Conservation (phyloP, 92 coral and sea anemone genomes). For the Palythoa heliodiscus region DNA sequence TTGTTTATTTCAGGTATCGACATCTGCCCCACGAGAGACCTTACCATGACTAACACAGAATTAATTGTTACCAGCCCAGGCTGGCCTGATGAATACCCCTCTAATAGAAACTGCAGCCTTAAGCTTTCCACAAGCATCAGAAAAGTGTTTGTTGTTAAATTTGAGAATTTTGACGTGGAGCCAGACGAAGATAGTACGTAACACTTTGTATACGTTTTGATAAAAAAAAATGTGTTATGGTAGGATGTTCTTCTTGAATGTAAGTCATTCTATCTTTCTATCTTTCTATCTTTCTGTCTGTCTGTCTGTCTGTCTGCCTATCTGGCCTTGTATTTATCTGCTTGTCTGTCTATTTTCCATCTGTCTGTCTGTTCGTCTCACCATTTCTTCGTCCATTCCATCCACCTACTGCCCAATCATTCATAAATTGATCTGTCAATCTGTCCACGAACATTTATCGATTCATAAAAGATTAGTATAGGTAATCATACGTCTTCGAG, state of each 20-base stretch:
- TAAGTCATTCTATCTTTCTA: too few relatives aligned
- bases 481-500: too few relatives aligned
- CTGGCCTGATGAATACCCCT: constrained; percentile 4
- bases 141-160: constrained; percentile 24
- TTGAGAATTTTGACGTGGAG: constrained; percentile 19
- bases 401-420: not conserved
- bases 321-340: not conserved
- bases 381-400: not conserved
- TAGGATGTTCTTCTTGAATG: not conserved
- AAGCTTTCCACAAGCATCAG: constrained; percentile 4
- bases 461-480: too few relatives aligned
- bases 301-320: not conserved
- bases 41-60: not conserved
- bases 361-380: not conserved
- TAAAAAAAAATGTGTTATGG: not conserved
- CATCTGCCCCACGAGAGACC: constrained; percentile 30
- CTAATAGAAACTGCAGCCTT: not conserved
- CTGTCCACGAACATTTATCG: not conserved
- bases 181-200: constrained; percentile 28
- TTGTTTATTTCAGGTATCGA: constrained; percentile 16
- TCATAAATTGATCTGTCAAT: too few relatives aligned
- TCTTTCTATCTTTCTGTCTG: too few relatives aligned
- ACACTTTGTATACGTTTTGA: not conserved
- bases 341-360: not conserved
- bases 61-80: constrained; percentile 2